These are phyloP conservation scores for Tethya wilhelma DNA, from an alignment of 37 sponge, comb jelly and placozoan genomes.

Conservation along the genomic window DNA sequence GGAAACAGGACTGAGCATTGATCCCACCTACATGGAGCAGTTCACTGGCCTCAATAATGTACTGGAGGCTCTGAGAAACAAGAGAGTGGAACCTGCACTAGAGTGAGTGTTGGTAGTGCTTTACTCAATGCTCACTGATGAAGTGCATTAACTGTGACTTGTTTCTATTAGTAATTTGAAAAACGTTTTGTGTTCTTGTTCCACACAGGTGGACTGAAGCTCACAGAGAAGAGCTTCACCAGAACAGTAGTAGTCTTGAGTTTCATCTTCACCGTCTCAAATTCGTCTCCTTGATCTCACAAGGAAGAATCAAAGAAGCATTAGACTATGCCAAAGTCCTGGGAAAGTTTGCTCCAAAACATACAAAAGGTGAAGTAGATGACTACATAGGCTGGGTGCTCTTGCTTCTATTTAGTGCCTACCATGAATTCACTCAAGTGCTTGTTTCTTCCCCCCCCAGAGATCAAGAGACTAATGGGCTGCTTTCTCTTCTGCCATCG, in stretches of 20 bases:
- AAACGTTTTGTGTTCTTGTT: neutral
- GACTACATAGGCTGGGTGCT: neutral
- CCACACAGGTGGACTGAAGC: conserved; percentile 63
- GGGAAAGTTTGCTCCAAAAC: conserved; percentile 53
- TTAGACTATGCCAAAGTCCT: conserved; percentile 74
- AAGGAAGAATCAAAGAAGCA: conserved; percentile 45
- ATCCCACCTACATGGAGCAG: conserved; percentile 50
- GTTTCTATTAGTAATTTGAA: too few species aligned
- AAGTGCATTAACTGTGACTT: too few species aligned
- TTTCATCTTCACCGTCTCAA: conserved; percentile 83
- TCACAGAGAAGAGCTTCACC: conserved; percentile 38
- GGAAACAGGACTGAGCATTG: conserved; percentile 59
- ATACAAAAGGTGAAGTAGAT: conserved; percentile 44
- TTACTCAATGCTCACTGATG: too few species aligned
- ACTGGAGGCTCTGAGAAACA: conserved; percentile 59
- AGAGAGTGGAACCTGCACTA: conserved; percentile 65
- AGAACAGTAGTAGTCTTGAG: conserved; percentile 62
- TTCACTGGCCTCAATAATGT: conserved; percentile 76
- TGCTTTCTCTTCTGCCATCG: conserved; percentile 66
- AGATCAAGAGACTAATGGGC: conserved; percentile 85
- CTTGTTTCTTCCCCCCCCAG: conserved; percentile 22
- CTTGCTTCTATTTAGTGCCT: neutral
- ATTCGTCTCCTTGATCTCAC: conserved; percentile 62
- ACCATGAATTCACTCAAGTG: neutral
- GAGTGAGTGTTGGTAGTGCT: conserved; percentile 51